Base-by-base conservation (phyloP, 2,888 invertebrate species). In the Dorcus parallelipipedus region DNA sequence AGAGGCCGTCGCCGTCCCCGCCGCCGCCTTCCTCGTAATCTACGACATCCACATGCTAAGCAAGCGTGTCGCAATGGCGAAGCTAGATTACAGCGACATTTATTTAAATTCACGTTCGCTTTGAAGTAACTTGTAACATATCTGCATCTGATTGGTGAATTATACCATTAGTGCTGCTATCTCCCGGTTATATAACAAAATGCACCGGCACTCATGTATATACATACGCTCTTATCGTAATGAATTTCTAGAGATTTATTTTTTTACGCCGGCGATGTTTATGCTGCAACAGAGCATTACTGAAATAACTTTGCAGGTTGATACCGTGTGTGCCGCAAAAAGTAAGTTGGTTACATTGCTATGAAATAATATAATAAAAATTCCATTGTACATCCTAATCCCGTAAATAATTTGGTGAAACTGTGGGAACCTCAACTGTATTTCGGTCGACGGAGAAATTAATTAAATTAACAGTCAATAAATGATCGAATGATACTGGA, bases 81-180 rank as follows among this genome's bases (percentile, higher is more conserved):
- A 61, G 58, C 59, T 66, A 65, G 64, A 67, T 67, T 65, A 65
- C 64, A 52, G 54, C 61, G 64, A 64, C 67, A 62, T 67, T 66
- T 67, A 67, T 66, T 67, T 65, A 66, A 67, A 67, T 59, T 65
- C 61, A 64, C 67, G 64, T 67, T 65, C 64, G 64, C 67, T 66
- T 67, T 64, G 67, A 67, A 67, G 64, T 66, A 67, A 67, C 67
- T 63, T 58, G 63, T 66, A 65, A 66, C 64, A 58, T 67, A 67
- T 67, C 68, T 65, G 65, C 64, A 68, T 68, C 68, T 68, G 68
- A 68, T 68, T 67, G 65, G 63, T 68, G 65, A 67, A 68, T 68
- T 66, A 67, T 67, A 62, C 68, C 67, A 66, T 68, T 67, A 68
- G 63, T 59, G 60, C 63, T 62, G 57, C 62, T 63, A 56, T 58